Conservation (phyloP, 53 echinoderm and acorn worm species). For the Crossaster papposus region DNA sequence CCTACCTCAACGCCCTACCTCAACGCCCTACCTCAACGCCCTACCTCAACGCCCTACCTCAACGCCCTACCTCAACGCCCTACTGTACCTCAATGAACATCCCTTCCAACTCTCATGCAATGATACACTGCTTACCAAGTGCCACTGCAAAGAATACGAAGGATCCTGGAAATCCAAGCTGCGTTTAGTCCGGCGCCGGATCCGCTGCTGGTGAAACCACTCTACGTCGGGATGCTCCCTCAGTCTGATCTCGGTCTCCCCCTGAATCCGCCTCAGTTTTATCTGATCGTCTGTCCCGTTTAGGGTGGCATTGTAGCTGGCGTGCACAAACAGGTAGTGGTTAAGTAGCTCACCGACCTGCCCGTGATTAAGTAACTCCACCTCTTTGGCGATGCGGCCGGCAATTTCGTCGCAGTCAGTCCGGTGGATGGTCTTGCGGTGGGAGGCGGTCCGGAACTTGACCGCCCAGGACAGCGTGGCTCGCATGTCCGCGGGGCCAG, state of each 20-base stretch:
- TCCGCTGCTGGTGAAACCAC: constrained; percentile 92
- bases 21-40: no score
- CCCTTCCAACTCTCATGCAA: background rate
- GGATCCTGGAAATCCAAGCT: constrained; percentile 78
- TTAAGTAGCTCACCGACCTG: constrained; percentile 89
- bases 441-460: constrained; percentile 69
- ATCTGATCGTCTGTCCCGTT: constrained; percentile 62
- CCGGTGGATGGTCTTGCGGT: constrained; percentile 72
- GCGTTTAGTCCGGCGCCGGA: constrained; percentile 79
- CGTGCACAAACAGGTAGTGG: constrained; percentile 87
- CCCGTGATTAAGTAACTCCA: constrained; percentile 76
- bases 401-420: constrained; percentile 79
- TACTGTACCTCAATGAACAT: background rate
- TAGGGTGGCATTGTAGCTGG: constrained; percentile 76
- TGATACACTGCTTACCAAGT: constrained; percentile 69
- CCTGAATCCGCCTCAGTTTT: constrained; percentile 62
- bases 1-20: no score
- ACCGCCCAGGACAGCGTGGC: constrained; percentile 93
- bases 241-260: constrained; percentile 66
- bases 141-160: constrained; percentile 83
- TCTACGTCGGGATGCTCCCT: constrained; percentile 64
- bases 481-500: constrained; percentile 58
- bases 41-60: no score
- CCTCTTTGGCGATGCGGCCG: constrained; percentile 69
- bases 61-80: no score